Evolutionary conservation across 2,797 vertebrate genomes (phyloP), one percentile per base, ranked within the genome.

Genomic region (Enteromius treurensis): DNA sequence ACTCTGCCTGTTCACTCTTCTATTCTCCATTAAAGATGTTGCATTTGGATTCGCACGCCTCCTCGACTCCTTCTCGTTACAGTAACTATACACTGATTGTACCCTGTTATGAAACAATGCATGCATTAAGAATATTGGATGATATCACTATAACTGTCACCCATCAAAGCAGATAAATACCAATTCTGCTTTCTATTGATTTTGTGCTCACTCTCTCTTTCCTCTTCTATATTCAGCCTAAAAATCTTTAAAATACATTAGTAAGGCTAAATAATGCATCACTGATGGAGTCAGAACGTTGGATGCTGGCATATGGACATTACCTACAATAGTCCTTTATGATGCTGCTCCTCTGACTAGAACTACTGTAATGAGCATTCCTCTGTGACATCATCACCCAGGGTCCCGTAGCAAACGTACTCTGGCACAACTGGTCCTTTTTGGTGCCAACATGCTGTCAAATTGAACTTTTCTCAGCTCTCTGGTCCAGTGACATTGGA

Each of bases 101-200:
- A 15, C 23, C 58, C 23, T 29, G 23, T 62, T 62, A 29, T 29
- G 23, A 29, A 3, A 62, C 26, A 62, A 29, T 10, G 5, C 42
- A 79, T 79, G 70, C 47, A 81, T 85, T 79, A 64, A 69, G n/a
- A 53, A 74, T 76, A 67, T 51, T 49, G 60, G n/a, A 51, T 37
- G 40, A 47, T 79, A 55, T 60, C 37, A 67, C 77, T 53, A 64
- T 42, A 83, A 86, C 88, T 87, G 90, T 91, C 90, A 90, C 84
- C 84, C 45, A 90, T 88, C 88, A 89, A 83, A 92, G 79, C 65
- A 87, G 82, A 86, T 88, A 89, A 92, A 92, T 89, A 90, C 88
- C 87, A 89, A 83, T 86, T 84, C 82, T 88, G 87, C 88, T 84
- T 91, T 80, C 81, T 86, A 92, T 90, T 88, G 90, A 93, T 93